These are phyloP conservation scores for Zaprionus nigranus DNA, from an alignment of 1,140 invertebrate species.

Conservation along the genomic window DNA sequence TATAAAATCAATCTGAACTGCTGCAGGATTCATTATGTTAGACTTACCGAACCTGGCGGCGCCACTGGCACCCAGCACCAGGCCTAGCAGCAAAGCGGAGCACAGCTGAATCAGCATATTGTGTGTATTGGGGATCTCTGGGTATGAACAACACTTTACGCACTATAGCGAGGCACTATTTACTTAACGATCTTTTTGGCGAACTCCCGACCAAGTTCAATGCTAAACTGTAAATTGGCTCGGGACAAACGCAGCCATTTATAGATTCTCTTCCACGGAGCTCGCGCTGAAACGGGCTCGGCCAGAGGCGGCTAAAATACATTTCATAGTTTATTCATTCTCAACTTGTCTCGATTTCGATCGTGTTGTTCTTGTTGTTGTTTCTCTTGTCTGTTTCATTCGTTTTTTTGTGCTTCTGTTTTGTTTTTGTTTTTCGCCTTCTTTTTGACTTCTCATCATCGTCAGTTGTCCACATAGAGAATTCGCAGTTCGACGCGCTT, in stretches of 20 bases:
- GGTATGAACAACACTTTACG: constrained; percentile 12
- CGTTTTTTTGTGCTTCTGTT: constrained; percentile 48
- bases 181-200: constrained; percentile 46
- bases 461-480: constrained; percentile 44
- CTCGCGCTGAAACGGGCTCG: constrained; percentile 28
- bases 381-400: constrained; percentile 22
- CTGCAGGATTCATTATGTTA: neutral
- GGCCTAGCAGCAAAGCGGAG: constrained; percentile 33
- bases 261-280: constrained; percentile 68
- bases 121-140: constrained; percentile 15
- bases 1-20: neutral
- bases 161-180: constrained; percentile 25
- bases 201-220: constrained; percentile 83
- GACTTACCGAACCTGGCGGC: constrained; percentile 74
- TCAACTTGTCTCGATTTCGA: constrained; percentile 65
- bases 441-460: constrained; percentile 51
- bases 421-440: constrained; percentile 43
- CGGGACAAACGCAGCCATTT: constrained; percentile 80
- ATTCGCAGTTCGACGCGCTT: constrained; percentile 50
- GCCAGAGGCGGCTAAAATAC: constrained; percentile 49
- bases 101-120: constrained; percentile 58
- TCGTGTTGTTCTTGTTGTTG: constrained; percentile 37
- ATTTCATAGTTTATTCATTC: constrained; percentile 81
- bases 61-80: constrained; percentile 36
- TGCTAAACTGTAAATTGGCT: constrained; percentile 84